A percentile compares a stretch with the other conserved stretches of the same genome.
Conservation (phyloP, 1,140 invertebrate genomes). For the Gonatopus flavifemur region DNA sequence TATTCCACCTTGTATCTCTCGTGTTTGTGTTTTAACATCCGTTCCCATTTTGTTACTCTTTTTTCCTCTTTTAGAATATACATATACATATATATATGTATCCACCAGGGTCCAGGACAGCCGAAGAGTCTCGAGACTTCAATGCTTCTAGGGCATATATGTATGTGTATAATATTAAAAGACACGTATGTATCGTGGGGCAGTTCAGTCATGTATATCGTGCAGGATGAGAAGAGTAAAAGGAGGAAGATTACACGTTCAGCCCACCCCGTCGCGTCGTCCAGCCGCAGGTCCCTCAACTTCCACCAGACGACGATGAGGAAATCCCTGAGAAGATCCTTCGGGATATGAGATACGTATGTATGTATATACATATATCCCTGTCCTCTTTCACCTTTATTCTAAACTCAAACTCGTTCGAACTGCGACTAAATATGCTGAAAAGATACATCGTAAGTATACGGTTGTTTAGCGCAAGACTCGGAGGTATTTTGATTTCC, state of each 20-base stretch:
- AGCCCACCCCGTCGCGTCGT: slow-evolving; percentile 37
- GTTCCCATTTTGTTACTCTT: slow-evolving; percentile 40
- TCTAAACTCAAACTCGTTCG: too few relatives aligned
- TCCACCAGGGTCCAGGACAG: slow-evolving; percentile 41
- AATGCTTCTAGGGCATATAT: slow-evolving; percentile 43
- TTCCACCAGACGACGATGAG: slow-evolving; percentile 21
- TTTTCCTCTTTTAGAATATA: slow-evolving; percentile 39
- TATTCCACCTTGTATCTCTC: slow-evolving; percentile 38
- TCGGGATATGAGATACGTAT: slow-evolving; percentile 4
- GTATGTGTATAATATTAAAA: neutral
- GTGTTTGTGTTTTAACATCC: too few relatives aligned
- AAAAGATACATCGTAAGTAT: too few relatives aligned
- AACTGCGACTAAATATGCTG: too few relatives aligned
- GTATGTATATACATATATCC: neutral
- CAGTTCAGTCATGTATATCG: neutral
- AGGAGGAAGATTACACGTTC: slow-evolving; percentile 37
- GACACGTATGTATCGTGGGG: neutral
- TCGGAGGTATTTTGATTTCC: too few relatives aligned
- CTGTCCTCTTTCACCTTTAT: too few relatives aligned
- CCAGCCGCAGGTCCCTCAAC: slow-evolving; percentile 24
- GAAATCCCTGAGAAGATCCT: slow-evolving; percentile 21
- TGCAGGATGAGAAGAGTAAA: slow-evolving; percentile 4
- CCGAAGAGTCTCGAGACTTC: slow-evolving; percentile 39
- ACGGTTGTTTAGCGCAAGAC: too few relatives aligned
- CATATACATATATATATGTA: too few relatives aligned